Evolutionary conservation across 2,888 invertebrate species (phyloP).

Genomic region (Xylota sylvarum): DNA sequence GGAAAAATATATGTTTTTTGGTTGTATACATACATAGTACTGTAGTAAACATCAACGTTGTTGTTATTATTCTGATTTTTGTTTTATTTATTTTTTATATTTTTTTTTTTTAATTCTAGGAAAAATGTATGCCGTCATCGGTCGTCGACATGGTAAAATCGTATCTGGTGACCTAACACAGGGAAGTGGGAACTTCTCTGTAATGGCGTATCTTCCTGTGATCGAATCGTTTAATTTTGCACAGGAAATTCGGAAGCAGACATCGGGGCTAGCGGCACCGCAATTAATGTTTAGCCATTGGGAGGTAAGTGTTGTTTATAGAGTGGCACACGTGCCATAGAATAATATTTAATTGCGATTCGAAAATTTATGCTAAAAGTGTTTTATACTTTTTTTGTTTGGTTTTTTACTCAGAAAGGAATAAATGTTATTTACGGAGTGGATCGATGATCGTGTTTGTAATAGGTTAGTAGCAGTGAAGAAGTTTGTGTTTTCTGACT

Average conservation of each 20-base stretch:
- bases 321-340: background rate
- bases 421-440: background rate
- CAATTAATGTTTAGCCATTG: slow-evolving; percentile 98
- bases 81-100: slow-evolving; percentile 23
- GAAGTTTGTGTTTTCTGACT: too few relatives aligned
- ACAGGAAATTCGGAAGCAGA: slow-evolving; percentile 96
- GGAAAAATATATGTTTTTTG: too few relatives aligned
- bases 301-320: slow-evolving; percentile 89
- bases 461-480: too few relatives aligned
- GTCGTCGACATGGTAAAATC: slow-evolving; percentile 94
- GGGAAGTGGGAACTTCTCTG: slow-evolving; percentile 95
- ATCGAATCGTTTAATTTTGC: slow-evolving; percentile 98
- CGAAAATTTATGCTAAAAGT: background rate
- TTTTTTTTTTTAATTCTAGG: slow-evolving; percentile 86
- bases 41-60: slow-evolving; percentile 24
- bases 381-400: background rate
- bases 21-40: background rate
- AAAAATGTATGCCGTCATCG: slow-evolving; percentile 95
- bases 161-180: slow-evolving; percentile 95
- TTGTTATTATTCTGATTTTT: slow-evolving; percentile 32
- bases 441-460: too few relatives aligned
- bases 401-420: background rate
- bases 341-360: background rate
- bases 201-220: slow-evolving; percentile 96
- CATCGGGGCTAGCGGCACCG: slow-evolving; percentile 98